A percentile compares a stretch with the other conserved stretches of the same genome.
Evolutionary conservation across 2,797 vertebrate species (phyloP).

Genomic region (Carapus acus): DNA sequence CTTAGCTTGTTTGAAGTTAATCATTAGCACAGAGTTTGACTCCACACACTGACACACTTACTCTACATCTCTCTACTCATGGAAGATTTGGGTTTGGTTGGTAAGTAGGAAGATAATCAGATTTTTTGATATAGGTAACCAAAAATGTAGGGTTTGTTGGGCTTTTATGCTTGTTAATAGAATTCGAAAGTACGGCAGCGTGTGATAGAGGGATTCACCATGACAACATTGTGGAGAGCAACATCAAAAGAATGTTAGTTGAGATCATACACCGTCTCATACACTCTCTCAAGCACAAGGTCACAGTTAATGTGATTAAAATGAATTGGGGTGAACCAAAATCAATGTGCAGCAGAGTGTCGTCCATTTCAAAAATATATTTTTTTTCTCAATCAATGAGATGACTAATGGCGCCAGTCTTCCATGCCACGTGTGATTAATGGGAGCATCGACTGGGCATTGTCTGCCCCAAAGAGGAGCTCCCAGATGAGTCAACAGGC

Average conservation of each 20-base stretch:
- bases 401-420: constrained; percentile 77
- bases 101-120: too few species aligned
- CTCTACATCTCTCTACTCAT: too few species aligned
- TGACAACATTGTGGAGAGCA: too few species aligned
- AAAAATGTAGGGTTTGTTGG: constrained; percentile 36
- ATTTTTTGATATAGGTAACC: too few species aligned
- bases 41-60: constrained; percentile 40
- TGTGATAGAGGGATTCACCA: too few species aligned
- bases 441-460: constrained; percentile 65
- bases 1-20: constrained; percentile 57
- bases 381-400: constrained; percentile 71
- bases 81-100: too few species aligned
- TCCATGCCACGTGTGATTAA: constrained; percentile 67
- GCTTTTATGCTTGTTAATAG: constrained; percentile 26
- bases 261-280: too few species aligned
- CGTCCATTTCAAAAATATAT: constrained; percentile 61
- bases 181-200: constrained; percentile 14
- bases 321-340: constrained; percentile 73
- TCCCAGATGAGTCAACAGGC: constrained; percentile 60
- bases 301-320: constrained; percentile 72
- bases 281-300: constrained; percentile 46
- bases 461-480: constrained; percentile 61
- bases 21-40: constrained; percentile 49
- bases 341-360: constrained; percentile 65
- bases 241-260: too few species aligned